Base-by-base conservation (phyloP, 2,888 invertebrate species). In the Tolmerus cingulatus region DNA sequence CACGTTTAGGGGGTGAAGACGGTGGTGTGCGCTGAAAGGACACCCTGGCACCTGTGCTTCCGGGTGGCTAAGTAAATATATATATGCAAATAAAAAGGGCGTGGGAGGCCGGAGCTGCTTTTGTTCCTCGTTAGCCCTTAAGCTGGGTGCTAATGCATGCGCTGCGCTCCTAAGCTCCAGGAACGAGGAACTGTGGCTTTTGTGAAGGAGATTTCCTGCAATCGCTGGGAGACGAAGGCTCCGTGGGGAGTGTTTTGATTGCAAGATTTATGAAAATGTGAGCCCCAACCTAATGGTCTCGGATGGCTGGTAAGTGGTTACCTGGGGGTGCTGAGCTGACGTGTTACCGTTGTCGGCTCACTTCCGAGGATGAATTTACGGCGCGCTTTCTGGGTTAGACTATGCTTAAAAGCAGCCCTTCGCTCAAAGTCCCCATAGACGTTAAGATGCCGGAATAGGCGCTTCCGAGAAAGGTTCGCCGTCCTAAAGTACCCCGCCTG, bases 91-190 rank as follows among this genome's bases (percentile, higher is more conserved):
- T 43, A 78, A 23, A 43, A 43, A 43, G 43, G 19, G 43, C 16
- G 51, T 16, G 51, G 27, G 27, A 23, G 19, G 16, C 19, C 19
- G 51, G 51, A 19, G 0, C 14, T 2, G 51, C 51, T 79, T n/a
- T 79, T 79, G 51, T 79, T 51, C 51, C 12, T 51, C 27, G 2
- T 16, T 23, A 23, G 30, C 16, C 23, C 27, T 5, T 51, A 79
- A 79, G 79, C 79, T 23, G 30, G 23, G 43, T 79, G 66, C 51
- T 79, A 79, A 79, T 78, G 79, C 79, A 51, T 79, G 16, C 51
- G 27, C 79, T 37, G 40, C 43, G 78, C 78, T 46, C 27, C 30
- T 30, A 30, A 43, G 78, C 46, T 2, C n/a, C n/a, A 12, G 23
- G 23, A 12, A 46, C 4, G 2, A 19, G 78, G 8, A 66, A 66